Evolutionary conservation across 2,113 vertebrate genomes (phyloP).

Genomic region (Mola mola): DNA sequence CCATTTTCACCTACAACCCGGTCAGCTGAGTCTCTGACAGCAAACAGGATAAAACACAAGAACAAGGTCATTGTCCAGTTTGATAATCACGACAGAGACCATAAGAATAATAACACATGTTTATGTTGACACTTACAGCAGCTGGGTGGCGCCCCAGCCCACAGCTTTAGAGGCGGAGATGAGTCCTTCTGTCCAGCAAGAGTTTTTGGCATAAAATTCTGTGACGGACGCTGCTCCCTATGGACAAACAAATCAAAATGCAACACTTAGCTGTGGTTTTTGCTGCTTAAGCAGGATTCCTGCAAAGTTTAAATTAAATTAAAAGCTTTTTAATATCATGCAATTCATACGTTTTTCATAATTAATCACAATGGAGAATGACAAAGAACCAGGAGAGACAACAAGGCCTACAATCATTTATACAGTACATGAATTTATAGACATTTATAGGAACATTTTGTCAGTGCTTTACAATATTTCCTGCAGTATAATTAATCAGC

Average conservation of each 20-base stretch:
- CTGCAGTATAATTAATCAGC: too few relatives aligned
- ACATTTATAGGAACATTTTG: too few relatives aligned
- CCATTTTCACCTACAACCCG: slow-evolving; percentile 89
- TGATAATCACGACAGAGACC: not conserved
- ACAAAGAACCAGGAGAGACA: too few relatives aligned
- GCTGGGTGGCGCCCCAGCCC: slow-evolving; percentile 94
- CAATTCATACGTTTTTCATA: too few relatives aligned
- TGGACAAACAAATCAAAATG: not conserved
- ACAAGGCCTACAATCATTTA: too few relatives aligned
- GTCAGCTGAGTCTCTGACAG: slow-evolving; percentile 90
- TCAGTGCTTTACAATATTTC: too few relatives aligned
- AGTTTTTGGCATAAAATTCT: slow-evolving; percentile 98
- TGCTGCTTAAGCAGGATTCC: not conserved
- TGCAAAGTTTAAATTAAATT: too few relatives aligned
- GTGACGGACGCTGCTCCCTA: slow-evolving; percentile 91
- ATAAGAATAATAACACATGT: not conserved
- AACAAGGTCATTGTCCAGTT: not conserved
- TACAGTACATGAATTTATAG: too few relatives aligned
- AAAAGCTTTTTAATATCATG: too few relatives aligned
- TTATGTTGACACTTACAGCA: slow-evolving; percentile 86
- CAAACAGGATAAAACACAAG: not conserved
- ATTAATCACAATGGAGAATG: too few relatives aligned
- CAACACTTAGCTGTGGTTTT: not conserved
- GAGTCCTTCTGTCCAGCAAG: slow-evolving; percentile 95
- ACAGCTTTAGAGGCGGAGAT: slow-evolving; percentile 97